Evolutionary conservation across 2,797 vertebrate species (phyloP).

Genomic region (Neosalanx taihuensis): DNA sequence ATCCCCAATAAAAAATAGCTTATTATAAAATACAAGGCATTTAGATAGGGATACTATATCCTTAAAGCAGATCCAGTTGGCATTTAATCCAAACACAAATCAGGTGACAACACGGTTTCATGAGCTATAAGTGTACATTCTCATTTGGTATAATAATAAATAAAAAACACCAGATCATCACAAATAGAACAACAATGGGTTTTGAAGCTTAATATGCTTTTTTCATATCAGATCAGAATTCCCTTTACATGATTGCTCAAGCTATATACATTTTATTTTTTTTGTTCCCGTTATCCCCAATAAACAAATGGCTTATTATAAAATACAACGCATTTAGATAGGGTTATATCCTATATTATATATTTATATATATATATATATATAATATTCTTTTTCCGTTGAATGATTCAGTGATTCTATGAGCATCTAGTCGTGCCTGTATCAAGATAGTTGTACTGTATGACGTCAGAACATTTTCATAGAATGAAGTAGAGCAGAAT

Average conservation of each 20-base stretch:
- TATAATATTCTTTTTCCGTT: constrained; percentile 21
- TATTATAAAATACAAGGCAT: not conserved
- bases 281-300: too few relatives aligned
- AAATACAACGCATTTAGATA: not conserved
- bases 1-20: not conserved
- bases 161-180: too few relatives aligned
- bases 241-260: too few relatives aligned
- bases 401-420: constrained; percentile 48
- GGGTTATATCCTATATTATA: not conserved
- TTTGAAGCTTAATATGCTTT: too few relatives aligned
- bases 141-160: too few relatives aligned
- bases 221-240: too few relatives aligned
- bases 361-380: not conserved
- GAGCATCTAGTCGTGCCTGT: constrained; percentile 52
- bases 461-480: constrained; percentile 75
- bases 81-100: not conserved
- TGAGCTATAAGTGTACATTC: too few relatives aligned
- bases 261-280: too few relatives aligned
- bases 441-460: constrained; percentile 51
- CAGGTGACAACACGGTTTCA: too few relatives aligned
- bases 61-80: not conserved
- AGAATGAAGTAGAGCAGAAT: constrained; percentile 74
- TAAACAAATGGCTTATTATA: not conserved
- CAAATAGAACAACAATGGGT: too few relatives aligned
- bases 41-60: not conserved